phyloP scores from a whole-genome alignment of 2,797 vertebrate genomes.

The Acanthurus tractus region DNA sequence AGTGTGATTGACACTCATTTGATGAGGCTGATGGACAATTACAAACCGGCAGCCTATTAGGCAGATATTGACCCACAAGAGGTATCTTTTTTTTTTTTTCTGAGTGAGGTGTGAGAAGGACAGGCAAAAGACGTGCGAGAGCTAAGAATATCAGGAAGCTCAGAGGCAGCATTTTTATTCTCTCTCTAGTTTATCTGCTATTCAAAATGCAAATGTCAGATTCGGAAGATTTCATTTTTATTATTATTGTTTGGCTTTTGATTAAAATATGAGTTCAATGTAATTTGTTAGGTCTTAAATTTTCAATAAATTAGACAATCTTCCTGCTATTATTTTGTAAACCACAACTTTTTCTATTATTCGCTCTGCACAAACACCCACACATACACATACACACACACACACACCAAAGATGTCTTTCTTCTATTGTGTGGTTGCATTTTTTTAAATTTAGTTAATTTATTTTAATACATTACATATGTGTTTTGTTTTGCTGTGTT shows the following conservation, averaged over 20 bases:
- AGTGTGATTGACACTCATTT: slow-evolving; percentile 67
- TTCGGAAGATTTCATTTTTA: too few relatives aligned
- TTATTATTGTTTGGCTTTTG: background rate
- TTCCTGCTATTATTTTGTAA: too few relatives aligned
- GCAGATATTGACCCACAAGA: slow-evolving; percentile 52
- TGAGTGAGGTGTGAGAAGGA: slow-evolving; percentile 34
- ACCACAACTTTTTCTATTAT: background rate
- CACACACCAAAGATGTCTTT: background rate
- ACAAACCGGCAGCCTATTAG: slow-evolving; percentile 50
- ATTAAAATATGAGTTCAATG: background rate
- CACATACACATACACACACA: background rate
- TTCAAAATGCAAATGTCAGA: slow-evolving; percentile 12
- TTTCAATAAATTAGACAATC: too few relatives aligned
- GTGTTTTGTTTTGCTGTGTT: background rate
- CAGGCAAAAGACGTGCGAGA: slow-evolving; percentile 55
- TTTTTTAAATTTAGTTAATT: slow-evolving; percentile 3
- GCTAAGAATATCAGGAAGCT: slow-evolving; percentile 59
- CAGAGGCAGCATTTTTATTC: slow-evolving; percentile 17
- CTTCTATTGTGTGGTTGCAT: background rate
- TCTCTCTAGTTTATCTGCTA: slow-evolving; percentile 9
- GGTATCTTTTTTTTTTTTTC: slow-evolving; percentile 16
- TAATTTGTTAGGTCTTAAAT: background rate
- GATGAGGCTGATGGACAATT: slow-evolving; percentile 69
- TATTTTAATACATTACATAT: background rate
- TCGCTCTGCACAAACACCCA: background rate